phyloP scores from a whole-genome alignment of 2,888 invertebrate genomes.

The Gari tellinella region DNA sequence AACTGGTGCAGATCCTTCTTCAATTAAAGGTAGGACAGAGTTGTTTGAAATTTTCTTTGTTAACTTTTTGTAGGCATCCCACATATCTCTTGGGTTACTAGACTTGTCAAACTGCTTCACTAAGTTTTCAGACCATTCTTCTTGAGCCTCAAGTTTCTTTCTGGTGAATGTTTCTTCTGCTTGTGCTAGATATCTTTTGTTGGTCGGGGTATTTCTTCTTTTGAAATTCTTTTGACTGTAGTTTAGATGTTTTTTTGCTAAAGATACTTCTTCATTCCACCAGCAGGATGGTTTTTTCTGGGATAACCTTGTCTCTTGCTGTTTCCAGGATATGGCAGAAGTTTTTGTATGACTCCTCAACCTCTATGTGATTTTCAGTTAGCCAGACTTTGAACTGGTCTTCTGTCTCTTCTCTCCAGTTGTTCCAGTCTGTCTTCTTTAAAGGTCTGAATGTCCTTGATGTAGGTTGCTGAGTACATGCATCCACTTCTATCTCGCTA shows the following conservation, averaged over 20 bases:
- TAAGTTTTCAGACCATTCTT: constrained; percentile 5
- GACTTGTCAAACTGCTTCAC: constrained; percentile 9
- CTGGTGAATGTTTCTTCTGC: constrained; percentile 6
- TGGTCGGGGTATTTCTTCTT: constrained; percentile 4
- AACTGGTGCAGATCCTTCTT: background rate
- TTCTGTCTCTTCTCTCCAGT: constrained; percentile 16
- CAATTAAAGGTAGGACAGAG: background rate
- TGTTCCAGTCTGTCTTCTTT: constrained; percentile 12
- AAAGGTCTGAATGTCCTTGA: constrained; percentile 8
- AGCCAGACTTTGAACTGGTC: background rate
- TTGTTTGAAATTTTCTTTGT: background rate
- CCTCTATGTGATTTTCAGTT: background rate
- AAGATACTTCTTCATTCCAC: constrained; percentile 9
- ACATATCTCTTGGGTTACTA: constrained; percentile 16
- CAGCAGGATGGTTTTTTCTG: constrained; percentile 9
- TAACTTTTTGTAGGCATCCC: constrained; percentile 6
- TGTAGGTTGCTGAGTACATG: background rate
- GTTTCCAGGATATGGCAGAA: background rate
- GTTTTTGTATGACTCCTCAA: background rate
- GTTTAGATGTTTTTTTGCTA: constrained; percentile 7
- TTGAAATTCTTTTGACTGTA: constrained; percentile 1
- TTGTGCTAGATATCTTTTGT: background rate
- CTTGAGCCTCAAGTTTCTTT: constrained; percentile 6
- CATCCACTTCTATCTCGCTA: background rate
- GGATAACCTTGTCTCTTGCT: constrained; percentile 4